Percentiles rank a stretch among this genome's conserved stretches.
These are phyloP conservation scores for Arion vulgaris DNA, from an alignment of 1,140 invertebrate species.

Conservation along the genomic window DNA sequence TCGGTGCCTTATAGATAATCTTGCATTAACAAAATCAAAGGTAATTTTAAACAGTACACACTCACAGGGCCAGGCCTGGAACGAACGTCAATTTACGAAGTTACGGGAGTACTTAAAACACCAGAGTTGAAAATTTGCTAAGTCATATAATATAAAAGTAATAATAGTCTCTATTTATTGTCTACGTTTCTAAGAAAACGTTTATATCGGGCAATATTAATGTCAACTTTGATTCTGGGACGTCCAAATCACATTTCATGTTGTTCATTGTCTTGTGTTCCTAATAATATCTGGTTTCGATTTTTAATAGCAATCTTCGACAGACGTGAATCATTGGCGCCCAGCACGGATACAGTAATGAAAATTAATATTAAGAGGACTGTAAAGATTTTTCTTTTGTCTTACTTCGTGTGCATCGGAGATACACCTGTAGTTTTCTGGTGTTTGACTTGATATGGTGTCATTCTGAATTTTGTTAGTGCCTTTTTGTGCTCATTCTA, in stretches of 20 bases:
- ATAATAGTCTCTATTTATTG: not conserved
- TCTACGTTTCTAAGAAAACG: not conserved
- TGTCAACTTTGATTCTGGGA: not conserved
- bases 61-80: too few species aligned
- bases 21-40: too few species aligned
- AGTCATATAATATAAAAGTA: not conserved
- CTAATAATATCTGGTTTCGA: slow-evolving; percentile 17
- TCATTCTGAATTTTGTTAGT: too few species aligned
- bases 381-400: too few species aligned
- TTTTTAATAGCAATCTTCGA: not conserved
- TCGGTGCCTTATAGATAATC: not conserved
- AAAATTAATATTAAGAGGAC: not conserved
- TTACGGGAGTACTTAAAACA: too few species aligned
- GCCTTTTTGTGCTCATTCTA: too few species aligned
- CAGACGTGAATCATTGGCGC: slow-evolving; percentile 8
- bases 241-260: not conserved
- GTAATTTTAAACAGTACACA: too few species aligned
- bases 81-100: too few species aligned
- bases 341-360: not conserved
- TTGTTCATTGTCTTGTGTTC: not conserved
- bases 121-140: not conserved
- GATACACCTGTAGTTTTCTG: too few species aligned
- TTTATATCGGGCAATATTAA: not conserved
- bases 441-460: too few species aligned
- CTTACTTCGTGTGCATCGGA: too few species aligned